Base-by-base conservation (phyloP, 1,140 invertebrate genomes). In the Neuroterus valhalla region DNA sequence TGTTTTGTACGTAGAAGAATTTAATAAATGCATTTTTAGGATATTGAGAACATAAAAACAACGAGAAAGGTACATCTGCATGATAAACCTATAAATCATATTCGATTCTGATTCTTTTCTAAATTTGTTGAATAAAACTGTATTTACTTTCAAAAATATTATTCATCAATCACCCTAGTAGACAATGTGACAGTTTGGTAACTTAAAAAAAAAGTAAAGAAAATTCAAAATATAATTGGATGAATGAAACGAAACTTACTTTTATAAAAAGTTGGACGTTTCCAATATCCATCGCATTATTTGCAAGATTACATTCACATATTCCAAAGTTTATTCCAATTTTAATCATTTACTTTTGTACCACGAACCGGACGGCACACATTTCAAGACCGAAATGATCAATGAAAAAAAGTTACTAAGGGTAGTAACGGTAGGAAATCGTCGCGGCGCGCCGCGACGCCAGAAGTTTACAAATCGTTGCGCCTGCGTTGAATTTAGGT, bases 201-300 rank as follows among this genome's bases (percentile, higher is more conserved):
- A 19, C 26, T 19, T 31, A 1, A 17, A 71, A 43, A 43, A 2
- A 50, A n/a, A 31, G 48, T 50, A 48, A 15, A 15, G 11, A 66
- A 48, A 66, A 42, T 66, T 66, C 21, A 15, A 26, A 26, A 26
- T 26, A 2, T 52, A n/a, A n/a, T n/a, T n/a, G n/a, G n/a, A n/a
- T n/a, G n/a, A 21, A 50, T 50, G 17, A 10, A 21, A 10, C 15
- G 4, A 48, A 48, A 70, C 74, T 75, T 71, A 75, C 55, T 14
- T 71, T 75, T 50, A 72, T 48, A 26, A 68, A 68, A 52, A 68
- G 21, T 38, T 50, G 19, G 38, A 48, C n/a, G 15, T 12, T 43
- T 43, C 48, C 66, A 66, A 46, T 44, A 68, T 73, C 71, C 71
- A 73, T 73, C 42, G 46, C n/a, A 5, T 76, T 78, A 11, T 23